Evolutionary conservation across 2,113 vertebrate species (phyloP).

Genomic region (Strix uralensis): DNA sequence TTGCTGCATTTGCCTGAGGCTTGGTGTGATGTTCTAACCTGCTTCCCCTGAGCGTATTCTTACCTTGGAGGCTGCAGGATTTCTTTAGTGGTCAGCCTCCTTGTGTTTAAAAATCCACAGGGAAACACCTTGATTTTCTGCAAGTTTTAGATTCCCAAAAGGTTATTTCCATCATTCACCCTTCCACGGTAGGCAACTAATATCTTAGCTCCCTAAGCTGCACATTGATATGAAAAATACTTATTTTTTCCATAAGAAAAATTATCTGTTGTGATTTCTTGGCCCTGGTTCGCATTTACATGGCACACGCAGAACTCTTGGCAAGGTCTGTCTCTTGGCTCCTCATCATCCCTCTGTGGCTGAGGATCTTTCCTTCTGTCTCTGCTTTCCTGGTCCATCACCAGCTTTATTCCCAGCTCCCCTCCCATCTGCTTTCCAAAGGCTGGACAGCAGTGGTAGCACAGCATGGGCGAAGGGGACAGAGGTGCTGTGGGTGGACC

Average conservation of each 20-base stretch:
- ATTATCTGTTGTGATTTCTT: background rate
- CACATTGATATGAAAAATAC: background rate
- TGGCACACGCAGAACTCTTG: background rate
- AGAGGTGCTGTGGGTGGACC: background rate
- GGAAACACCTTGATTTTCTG: background rate
- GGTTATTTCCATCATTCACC: background rate
- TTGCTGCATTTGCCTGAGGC: background rate
- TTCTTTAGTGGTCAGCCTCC: background rate
- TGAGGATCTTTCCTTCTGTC: background rate
- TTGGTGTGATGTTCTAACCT: background rate
- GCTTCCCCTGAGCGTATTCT: background rate
- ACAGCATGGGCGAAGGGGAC: background rate
- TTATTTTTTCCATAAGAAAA: background rate
- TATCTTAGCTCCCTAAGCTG: background rate
- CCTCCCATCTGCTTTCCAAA: background rate
- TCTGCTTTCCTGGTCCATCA: background rate
- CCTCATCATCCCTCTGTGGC: background rate
- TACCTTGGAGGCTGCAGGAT: background rate
- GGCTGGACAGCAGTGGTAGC: background rate
- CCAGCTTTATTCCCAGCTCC: background rate
- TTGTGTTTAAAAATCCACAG: background rate
- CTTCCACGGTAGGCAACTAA: background rate
- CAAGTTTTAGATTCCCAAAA: background rate
- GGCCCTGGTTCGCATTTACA: fast-evolving
- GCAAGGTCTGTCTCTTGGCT: background rate